Conservation (phyloP, 2,888 invertebrate genomes). For the Andrena minutula region DNA sequence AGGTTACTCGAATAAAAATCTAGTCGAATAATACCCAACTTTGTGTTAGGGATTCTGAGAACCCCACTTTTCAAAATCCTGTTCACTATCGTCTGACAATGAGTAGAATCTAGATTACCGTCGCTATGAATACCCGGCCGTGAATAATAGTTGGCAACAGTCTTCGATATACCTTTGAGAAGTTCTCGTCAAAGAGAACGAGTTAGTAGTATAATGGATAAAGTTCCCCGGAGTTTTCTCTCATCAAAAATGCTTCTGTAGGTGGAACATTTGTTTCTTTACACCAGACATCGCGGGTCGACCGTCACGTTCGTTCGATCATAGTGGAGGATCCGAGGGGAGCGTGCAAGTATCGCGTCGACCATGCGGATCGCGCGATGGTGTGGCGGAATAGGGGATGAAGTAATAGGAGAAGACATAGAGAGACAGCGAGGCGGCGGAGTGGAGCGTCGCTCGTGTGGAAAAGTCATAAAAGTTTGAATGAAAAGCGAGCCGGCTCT, state of each 20-base stretch:
- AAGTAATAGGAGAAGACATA: neutral
- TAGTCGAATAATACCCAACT: no score
- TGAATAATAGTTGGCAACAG: no score
- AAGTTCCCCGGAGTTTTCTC: no score
- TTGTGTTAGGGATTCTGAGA: neutral
- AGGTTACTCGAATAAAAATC: no score
- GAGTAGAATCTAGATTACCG: no score
- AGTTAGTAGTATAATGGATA: no score
- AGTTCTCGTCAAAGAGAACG: no score
- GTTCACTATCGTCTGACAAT: neutral
- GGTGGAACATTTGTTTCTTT: neutral
- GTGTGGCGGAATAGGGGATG: conserved; percentile 23
- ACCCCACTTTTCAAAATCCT: neutral
- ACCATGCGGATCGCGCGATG: conserved; percentile 45
- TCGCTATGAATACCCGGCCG: no score
- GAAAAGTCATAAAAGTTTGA: conserved; percentile 72
- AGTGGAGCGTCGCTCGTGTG: conserved; percentile 40
- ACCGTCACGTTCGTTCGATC: conserved; percentile 31
- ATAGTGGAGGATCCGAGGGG: conserved; percentile 26
- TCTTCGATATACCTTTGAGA: no score
- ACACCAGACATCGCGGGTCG: neutral
- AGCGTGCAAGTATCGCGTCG: conserved; percentile 11
- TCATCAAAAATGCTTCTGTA: no score
- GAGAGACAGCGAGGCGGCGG: conserved; percentile 11
- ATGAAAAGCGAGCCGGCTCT: conserved; percentile 72